These are phyloP conservation scores for Drosophila prolongata DNA, from an alignment of 2,888 invertebrate genomes.

Conservation along the genomic window DNA sequence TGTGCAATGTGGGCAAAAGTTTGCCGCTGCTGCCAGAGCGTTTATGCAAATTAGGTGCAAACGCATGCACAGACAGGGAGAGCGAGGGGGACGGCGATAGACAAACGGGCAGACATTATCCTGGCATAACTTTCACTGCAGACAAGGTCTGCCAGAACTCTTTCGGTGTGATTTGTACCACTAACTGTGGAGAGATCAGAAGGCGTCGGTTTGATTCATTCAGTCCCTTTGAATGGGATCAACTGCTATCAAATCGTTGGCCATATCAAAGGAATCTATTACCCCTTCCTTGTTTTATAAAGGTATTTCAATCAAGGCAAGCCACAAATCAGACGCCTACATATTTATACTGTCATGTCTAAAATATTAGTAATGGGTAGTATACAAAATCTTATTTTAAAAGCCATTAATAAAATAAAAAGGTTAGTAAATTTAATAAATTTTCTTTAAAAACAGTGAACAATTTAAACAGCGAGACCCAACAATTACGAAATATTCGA, in stretches of 20 bases:
- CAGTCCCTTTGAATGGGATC: constrained; percentile 18
- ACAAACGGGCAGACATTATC: constrained; percentile 77
- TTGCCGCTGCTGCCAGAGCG: constrained; percentile 76
- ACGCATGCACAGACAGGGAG: constrained; percentile 63
- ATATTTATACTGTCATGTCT: not conserved
- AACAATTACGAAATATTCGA: no score
- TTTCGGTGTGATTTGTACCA: constrained; percentile 30
- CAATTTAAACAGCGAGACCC: no score
- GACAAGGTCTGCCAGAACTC: constrained; percentile 46
- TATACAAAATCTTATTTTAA: not conserved
- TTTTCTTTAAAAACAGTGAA: no score
- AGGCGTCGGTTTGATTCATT: constrained; percentile 3
- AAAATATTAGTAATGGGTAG: not conserved
- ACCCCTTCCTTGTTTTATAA: constrained; percentile 10
- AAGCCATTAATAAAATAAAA: not conserved
- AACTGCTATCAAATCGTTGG: constrained; percentile 25
- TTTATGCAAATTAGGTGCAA: constrained; percentile 78
- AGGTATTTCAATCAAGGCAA: constrained; percentile 35
- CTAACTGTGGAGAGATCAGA: constrained; percentile 22
- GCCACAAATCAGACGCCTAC: constrained; percentile 31
- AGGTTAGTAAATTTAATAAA: not conserved
- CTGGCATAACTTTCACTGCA: constrained; percentile 73
- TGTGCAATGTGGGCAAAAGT: constrained; percentile 80
- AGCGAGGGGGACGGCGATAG: constrained; percentile 46
- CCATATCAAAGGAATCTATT: constrained; percentile 36